These are phyloP conservation scores for Coluber constrictor DNA, from an alignment of 2,797 vertebrate species.

Conservation along the genomic window DNA sequence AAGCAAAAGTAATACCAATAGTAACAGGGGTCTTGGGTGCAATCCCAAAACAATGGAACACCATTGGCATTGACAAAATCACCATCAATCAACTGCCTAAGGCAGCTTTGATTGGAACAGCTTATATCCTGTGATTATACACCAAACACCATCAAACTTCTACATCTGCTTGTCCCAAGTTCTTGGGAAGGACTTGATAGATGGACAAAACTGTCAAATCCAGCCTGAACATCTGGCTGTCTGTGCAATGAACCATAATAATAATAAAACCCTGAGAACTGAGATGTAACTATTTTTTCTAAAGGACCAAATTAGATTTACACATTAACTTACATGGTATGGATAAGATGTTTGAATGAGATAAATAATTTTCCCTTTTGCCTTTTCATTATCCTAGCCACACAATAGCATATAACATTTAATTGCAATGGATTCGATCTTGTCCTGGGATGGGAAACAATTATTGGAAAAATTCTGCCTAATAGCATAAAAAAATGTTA, in stretches of 20 bases:
- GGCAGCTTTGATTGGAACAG: background rate
- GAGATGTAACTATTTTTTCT: constrained; percentile 34
- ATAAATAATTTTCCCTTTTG: constrained; percentile 42
- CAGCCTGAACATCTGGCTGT: background rate
- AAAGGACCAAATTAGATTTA: constrained; percentile 26
- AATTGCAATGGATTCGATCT: constrained; percentile 70
- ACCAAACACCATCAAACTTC: background rate
- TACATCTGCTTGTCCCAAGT: background rate
- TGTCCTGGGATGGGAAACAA: constrained; percentile 57
- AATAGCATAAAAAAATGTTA: constrained; percentile 64
- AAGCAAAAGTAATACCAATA: background rate
- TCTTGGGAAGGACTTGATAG: background rate
- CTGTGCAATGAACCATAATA: background rate
- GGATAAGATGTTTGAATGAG: constrained; percentile 35
- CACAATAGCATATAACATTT: constrained; percentile 67
- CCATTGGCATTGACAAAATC: background rate
- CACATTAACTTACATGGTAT: constrained; percentile 32
- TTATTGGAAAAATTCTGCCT: constrained; percentile 68
- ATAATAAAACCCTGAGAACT: background rate
- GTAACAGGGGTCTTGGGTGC: background rate
- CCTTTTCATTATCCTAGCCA: constrained; percentile 35
- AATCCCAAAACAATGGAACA: background rate
- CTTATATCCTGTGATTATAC: background rate
- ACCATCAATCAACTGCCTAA: background rate
- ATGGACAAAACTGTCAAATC: background rate